Evolutionary conservation across 1,140 invertebrate genomes (phyloP), one percentile per base, ranked within the genome.

Genomic region (Cepaea nemoralis): DNA sequence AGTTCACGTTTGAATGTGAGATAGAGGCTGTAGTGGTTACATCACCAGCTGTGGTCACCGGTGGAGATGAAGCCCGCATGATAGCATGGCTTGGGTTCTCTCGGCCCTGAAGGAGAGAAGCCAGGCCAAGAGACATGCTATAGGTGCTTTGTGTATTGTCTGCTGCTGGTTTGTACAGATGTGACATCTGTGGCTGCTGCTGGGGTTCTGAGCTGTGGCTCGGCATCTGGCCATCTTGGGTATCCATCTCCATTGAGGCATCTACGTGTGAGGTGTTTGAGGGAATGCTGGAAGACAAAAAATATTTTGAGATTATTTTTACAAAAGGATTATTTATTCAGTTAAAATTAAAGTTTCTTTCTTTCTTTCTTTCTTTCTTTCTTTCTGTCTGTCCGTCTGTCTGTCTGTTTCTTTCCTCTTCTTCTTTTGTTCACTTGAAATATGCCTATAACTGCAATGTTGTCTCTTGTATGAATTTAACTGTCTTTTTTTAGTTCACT

Each of bases 41-140:
- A 10, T 39, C 37, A 50, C 31, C 48, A 81, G 81, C 39, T 73
- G 45, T 24, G 50, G 59, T 27, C 10, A 78, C 19, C 10, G 24
- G 27, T 45, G 59, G 27, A 24, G 76, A 63, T 24, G 50, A 45
- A 45, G 40, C 67, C 16, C 66, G 59, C 55, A 77, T 59, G n/a
- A 66, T 16, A n/a, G 74, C 39, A 27, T 70, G 73, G n/a, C 40
- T 31, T 24, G 35, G 5, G 42, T 22, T 77, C 63, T 90, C 87
- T 73, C 96, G 92, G 88, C 96, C 96, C 82, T 96, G 95, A 16
- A 97, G 91, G 92, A 96, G 94, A 83, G 95, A 94, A 0, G 96
- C 96, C 10, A 97, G 90, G 0, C 95, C 95, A 12, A 95, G 90
- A 16, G 95, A 95, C 37, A 95, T 95, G 31, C 95, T 96, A 89